Percentiles rank a stretch among this genome's conserved stretches.
Evolutionary conservation across 2,888 invertebrate genomes (phyloP).

Genomic region (Lathronympha strigana): DNA sequence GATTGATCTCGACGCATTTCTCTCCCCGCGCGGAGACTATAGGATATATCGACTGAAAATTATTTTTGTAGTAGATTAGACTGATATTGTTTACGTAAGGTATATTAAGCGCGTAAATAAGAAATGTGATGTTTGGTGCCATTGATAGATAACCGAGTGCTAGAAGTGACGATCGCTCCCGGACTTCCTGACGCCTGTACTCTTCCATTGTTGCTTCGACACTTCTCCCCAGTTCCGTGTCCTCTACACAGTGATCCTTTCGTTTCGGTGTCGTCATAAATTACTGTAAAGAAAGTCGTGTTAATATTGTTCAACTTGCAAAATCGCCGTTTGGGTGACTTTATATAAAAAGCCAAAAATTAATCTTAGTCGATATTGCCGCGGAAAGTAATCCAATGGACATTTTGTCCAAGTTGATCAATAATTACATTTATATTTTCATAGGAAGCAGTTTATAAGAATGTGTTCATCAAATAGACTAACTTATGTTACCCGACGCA

Average conservation of each 20-base stretch:
- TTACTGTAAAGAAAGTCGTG: constrained; percentile 33
- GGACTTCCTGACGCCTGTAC: constrained; percentile 65
- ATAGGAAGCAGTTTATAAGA: constrained; percentile 37
- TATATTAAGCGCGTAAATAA: constrained; percentile 75
- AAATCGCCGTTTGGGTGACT: not conserved
- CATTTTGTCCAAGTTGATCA: constrained; percentile 22
- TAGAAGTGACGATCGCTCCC: constrained; percentile 66
- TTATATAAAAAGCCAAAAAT: constrained; percentile 1
- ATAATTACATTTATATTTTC: constrained; percentile 39
- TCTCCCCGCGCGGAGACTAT: constrained; percentile 63
- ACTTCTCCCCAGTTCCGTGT: constrained; percentile 44
- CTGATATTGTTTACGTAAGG: constrained; percentile 79
- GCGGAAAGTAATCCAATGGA: not conserved
- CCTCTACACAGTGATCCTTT: constrained; percentile 21
- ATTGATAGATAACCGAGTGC: constrained; percentile 81
- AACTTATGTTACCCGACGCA: constrained; percentile 28
- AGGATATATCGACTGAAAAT: constrained; percentile 82
- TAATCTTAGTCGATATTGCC: not conserved
- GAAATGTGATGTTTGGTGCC: constrained; percentile 84
- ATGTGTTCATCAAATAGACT: constrained; percentile 37
- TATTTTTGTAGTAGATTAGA: constrained; percentile 84
- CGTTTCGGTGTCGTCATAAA: constrained; percentile 33
- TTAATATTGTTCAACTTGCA: constrained; percentile 29
- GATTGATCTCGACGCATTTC: constrained; percentile 69
- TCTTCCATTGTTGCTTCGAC: constrained; percentile 77